phyloP scores from a whole-genome alignment of 1,140 invertebrate genomes.

The Matsumurasca onukii region DNA sequence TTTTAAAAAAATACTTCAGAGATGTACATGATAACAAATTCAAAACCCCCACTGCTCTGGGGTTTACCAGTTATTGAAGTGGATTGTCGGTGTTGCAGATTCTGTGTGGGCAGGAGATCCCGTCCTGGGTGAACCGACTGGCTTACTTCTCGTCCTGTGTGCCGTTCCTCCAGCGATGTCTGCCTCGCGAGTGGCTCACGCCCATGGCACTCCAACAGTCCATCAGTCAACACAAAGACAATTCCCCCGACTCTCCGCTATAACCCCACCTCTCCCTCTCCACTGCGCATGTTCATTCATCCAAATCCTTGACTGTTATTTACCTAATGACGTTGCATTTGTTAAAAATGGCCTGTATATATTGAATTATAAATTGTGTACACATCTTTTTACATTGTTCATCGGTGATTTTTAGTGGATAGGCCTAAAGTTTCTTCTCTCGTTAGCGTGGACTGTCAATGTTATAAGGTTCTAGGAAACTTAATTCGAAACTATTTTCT shows the following conservation, averaged over 20 bases:
- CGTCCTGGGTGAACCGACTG: slow-evolving; percentile 96
- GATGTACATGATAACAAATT: no score
- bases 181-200: slow-evolving; percentile 95
- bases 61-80: neutral
- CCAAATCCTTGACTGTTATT: neutral
- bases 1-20: no score
- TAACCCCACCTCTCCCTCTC: slow-evolving; percentile 19
- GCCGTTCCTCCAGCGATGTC: slow-evolving; percentile 93
- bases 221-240: slow-evolving; percentile 40
- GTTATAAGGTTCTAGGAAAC: no score
- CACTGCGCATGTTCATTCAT: neutral
- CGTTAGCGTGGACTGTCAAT: no score
- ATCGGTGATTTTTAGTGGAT: neutral
- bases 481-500: no score
- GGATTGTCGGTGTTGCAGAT: slow-evolving; percentile 65
- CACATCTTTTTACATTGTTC: neutral
- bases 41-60: no score
- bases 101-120: slow-evolving; percentile 92
- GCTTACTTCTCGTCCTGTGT: slow-evolving; percentile 98
- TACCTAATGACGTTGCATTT: neutral
- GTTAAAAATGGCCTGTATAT: neutral
- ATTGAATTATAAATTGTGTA: neutral
- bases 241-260: slow-evolving; percentile 37
- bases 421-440: neutral
- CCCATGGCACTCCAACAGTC: slow-evolving; percentile 87